Conservation (phyloP, 2,113 vertebrate species). For the Brachyhypopomus occidentalis region DNA sequence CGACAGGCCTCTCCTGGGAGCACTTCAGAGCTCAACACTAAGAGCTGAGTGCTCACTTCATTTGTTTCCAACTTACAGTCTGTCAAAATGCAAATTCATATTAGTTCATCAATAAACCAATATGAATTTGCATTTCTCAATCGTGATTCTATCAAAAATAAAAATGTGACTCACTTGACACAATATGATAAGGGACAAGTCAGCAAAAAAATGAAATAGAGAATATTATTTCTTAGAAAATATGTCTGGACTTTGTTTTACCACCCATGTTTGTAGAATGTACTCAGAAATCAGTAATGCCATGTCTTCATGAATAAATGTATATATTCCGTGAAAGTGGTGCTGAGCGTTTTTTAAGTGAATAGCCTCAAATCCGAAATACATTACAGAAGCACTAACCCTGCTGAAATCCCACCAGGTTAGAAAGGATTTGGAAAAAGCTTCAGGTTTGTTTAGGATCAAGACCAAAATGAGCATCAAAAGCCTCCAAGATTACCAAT, state of each 20-base stretch:
- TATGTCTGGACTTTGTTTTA: neutral
- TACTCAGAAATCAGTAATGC: neutral
- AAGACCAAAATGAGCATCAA: constrained; percentile 41
- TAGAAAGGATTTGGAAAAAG: constrained; percentile 41
- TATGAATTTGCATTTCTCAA: neutral
- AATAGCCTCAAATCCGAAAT: constrained; percentile 57
- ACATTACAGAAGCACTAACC: constrained; percentile 49
- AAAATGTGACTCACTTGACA: neutral
- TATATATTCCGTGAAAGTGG: neutral
- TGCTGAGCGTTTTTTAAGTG: constrained; percentile 18
- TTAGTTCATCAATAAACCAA: constrained; percentile 29
- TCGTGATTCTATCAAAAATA: constrained; percentile 1
- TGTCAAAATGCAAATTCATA: constrained; percentile 35
- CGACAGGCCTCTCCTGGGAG: neutral
- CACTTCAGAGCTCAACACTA: constrained; percentile 16
- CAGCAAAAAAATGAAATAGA: neutral
- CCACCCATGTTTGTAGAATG: neutral
- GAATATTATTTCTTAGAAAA: neutral
- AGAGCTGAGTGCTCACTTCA: neutral
- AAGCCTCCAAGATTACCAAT: constrained; percentile 57
- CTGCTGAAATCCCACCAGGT: constrained; percentile 30
- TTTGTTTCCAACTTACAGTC: constrained; percentile 13
- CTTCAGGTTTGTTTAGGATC: constrained; percentile 48
- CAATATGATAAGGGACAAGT: neutral
- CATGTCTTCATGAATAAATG: neutral